Conservation (phyloP, 2,888 invertebrate genomes). For the Ormyrus pomaceus region DNA sequence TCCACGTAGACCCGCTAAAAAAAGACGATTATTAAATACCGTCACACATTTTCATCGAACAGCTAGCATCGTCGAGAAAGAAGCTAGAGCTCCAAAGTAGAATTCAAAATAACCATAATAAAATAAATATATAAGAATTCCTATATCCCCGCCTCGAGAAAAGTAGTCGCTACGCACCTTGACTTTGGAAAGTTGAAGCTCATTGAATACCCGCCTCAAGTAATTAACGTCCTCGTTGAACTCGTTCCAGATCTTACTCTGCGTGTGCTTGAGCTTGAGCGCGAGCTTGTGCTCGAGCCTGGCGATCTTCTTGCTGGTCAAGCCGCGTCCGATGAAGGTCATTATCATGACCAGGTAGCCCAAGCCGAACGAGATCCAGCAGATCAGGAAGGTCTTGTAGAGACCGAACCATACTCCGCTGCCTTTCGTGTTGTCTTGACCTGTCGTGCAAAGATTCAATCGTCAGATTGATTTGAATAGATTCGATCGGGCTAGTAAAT, state of each 20-base stretch:
- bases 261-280: conserved; percentile 86
- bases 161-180: conserved; percentile 75
- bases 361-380: conserved; percentile 94
- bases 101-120: not conserved
- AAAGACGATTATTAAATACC: not conserved
- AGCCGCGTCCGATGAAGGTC: conserved; percentile 87
- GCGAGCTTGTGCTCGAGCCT: conserved; percentile 87
- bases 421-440: conserved; percentile 72
- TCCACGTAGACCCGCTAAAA: conserved; percentile 86
- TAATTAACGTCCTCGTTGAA: conserved; percentile 86
- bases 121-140: conserved; percentile 16
- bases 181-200: conserved; percentile 88
- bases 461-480: too few species aligned
- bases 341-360: conserved; percentile 94
- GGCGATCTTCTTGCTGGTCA: conserved; percentile 85
- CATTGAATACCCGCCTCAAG: conserved; percentile 86
- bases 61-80: too few species aligned
- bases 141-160: too few species aligned
- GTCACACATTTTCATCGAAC: not conserved
- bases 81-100: not conserved
- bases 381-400: conserved; percentile 88
- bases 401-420: conserved; percentile 81
- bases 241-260: conserved; percentile 86
- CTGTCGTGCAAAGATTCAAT: conserved; percentile 57
- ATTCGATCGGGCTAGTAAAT: too few species aligned